These are phyloP conservation scores for Lemur catta DNA, from an alignment of 2,797 vertebrate species.

Conservation along the genomic window DNA sequence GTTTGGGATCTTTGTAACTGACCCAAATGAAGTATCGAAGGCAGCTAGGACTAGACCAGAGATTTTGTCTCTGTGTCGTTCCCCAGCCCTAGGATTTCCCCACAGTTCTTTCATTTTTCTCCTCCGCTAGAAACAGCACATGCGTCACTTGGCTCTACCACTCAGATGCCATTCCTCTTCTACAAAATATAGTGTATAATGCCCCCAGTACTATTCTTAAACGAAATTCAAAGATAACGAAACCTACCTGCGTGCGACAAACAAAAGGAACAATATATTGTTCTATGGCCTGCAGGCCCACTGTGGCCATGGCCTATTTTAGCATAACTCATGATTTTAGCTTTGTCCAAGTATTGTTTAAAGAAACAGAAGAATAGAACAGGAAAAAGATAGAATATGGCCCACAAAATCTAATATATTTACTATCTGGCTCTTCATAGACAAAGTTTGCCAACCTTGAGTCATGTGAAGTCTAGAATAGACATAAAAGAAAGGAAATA, in stretches of 20 bases:
- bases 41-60: background rate
- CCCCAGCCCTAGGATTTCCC: background rate
- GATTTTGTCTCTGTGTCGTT: background rate
- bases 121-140: background rate
- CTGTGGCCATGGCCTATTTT: background rate
- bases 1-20: background rate
- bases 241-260: background rate
- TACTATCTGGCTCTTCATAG: background rate
- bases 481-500: no score
- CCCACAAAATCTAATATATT: slow-evolving; percentile 4
- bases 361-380: background rate
- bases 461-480: background rate
- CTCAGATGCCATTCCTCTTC: background rate
- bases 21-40: background rate
- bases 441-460: background rate
- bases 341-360: background rate
- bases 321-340: background rate
- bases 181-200: background rate
- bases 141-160: background rate
- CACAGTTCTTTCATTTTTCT: background rate
- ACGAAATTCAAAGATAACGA: background rate
- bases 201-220: background rate
- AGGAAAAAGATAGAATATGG: background rate
- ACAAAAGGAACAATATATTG: background rate
- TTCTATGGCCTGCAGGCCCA: background rate